Conservation (phyloP, 2,888 invertebrate species). For the Tinea pellionella region DNA sequence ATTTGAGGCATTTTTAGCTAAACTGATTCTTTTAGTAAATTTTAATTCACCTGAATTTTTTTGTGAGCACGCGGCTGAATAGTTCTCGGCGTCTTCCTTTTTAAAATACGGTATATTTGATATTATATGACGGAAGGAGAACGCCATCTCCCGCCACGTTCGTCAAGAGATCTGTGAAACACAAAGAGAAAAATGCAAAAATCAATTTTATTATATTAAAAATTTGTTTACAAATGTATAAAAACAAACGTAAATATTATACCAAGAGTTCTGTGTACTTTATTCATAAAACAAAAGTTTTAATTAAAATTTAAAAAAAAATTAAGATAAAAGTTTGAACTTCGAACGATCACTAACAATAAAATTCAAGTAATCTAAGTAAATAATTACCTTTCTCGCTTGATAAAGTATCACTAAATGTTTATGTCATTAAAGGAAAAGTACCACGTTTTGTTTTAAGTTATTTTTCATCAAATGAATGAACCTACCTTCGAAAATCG, state of each 20-base stretch:
- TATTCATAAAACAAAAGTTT: too few relatives aligned
- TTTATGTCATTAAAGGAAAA: too few relatives aligned
- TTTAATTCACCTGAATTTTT: not conserved
- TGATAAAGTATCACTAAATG: too few relatives aligned
- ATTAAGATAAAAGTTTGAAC: too few relatives aligned
- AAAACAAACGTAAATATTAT: too few relatives aligned
- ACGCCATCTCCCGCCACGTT: slow-evolving; percentile 37
- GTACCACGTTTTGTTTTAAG: not conserved
- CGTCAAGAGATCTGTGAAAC: not conserved
- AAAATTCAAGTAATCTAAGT: too few relatives aligned
- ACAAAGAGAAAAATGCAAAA: not conserved
- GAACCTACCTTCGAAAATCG: not conserved
- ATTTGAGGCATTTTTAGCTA: slow-evolving; percentile 36
- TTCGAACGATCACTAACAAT: too few relatives aligned
- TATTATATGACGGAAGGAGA: slow-evolving; percentile 53
- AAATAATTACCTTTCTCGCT: too few relatives aligned
- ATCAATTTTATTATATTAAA: too few relatives aligned
- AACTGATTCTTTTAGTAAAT: slow-evolving; percentile 21
- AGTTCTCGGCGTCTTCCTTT: slow-evolving; percentile 33
- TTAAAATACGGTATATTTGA: slow-evolving; percentile 57
- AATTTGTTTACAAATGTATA: too few relatives aligned
- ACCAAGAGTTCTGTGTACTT: too few relatives aligned
- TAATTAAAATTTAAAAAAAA: too few relatives aligned
- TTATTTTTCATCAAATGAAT: not conserved
- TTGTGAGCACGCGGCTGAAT: not conserved